Conservation (phyloP, 1,140 invertebrate genomes). For the Megalopta genalis region DNA sequence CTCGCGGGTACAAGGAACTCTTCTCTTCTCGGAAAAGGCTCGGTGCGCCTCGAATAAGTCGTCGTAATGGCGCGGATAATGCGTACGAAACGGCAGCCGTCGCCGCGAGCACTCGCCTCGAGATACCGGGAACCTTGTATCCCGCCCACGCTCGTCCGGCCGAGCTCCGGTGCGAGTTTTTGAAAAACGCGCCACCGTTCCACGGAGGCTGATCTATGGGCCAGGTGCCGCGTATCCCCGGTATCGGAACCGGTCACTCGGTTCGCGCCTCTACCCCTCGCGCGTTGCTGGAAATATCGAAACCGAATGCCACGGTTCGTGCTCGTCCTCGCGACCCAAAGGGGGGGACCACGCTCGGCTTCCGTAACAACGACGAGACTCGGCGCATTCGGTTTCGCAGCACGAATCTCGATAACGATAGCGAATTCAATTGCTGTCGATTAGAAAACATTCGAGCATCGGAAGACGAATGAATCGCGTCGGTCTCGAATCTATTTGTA, state of each 20-base stretch:
- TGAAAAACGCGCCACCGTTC: constrained; percentile 27
- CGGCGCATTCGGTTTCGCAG: too few relatives aligned
- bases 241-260: background rate
- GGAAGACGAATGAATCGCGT: too few relatives aligned
- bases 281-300: background rate
- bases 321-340: too few relatives aligned
- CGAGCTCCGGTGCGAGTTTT: constrained; percentile 20
- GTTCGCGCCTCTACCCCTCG: background rate
- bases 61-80: constrained; percentile 65
- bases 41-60: constrained; percentile 55
- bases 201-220: background rate
- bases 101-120: constrained; percentile 48
- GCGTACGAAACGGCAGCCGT: constrained; percentile 61
- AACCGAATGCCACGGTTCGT: too few relatives aligned
- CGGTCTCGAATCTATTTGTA: too few relatives aligned
- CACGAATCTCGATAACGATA: too few relatives aligned
- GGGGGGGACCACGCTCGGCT: too few relatives aligned
- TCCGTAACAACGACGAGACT: too few relatives aligned
- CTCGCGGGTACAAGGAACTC: background rate
- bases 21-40: background rate
- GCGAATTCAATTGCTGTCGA: too few relatives aligned
- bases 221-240: background rate
- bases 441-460: too few relatives aligned
- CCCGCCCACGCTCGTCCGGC: constrained; percentile 49
- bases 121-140: constrained; percentile 48